Conservation (phyloP, 2,113 vertebrate species). For the Lampris incognitus region DNA sequence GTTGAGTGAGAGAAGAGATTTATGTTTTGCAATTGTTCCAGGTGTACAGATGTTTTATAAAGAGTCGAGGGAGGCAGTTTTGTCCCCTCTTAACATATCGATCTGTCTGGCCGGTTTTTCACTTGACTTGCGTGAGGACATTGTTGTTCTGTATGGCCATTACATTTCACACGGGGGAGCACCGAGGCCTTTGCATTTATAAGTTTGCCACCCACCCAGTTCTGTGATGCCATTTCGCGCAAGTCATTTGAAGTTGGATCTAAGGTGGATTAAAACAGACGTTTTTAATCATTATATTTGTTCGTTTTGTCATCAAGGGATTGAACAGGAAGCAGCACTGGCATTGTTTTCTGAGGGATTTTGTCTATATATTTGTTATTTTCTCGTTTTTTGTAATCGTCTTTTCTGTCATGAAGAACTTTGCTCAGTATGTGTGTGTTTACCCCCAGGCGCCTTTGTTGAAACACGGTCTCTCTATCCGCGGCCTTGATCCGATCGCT, state of each 20-base stretch:
- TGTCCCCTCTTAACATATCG: slow-evolving; percentile 39
- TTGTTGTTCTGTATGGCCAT: slow-evolving; percentile 2
- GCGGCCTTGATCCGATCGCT: background rate
- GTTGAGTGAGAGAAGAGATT: slow-evolving; percentile 18
- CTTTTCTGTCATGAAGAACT: slow-evolving; percentile 32
- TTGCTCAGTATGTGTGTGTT: slow-evolving; percentile 18
- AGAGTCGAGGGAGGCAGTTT: slow-evolving; percentile 37
- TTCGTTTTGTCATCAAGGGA: slow-evolving; percentile 13
- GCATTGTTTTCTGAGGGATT: slow-evolving; percentile 59
- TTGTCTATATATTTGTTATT: slow-evolving; percentile 18
- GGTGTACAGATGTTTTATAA: slow-evolving; percentile 57
- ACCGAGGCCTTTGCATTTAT: background rate
- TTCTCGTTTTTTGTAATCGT: background rate
- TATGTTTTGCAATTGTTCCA: slow-evolving; percentile 40
- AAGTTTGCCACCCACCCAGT: background rate
- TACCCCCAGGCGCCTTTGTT: slow-evolving; percentile 26
- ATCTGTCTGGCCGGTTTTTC: slow-evolving; percentile 40
- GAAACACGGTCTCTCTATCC: background rate
- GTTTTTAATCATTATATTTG: slow-evolving; percentile 6
- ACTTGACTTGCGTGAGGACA: slow-evolving; percentile 12
- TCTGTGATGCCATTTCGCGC: slow-evolving; percentile 37
- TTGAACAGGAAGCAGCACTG: slow-evolving; percentile 44
- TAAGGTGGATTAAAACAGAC: slow-evolving; percentile 10
- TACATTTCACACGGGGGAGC: slow-evolving; percentile 7
- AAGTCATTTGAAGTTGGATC: slow-evolving; percentile 33